Evolutionary conservation across 1,140 invertebrate genomes (phyloP).

Genomic region (Aphaenogaster floridana): DNA sequence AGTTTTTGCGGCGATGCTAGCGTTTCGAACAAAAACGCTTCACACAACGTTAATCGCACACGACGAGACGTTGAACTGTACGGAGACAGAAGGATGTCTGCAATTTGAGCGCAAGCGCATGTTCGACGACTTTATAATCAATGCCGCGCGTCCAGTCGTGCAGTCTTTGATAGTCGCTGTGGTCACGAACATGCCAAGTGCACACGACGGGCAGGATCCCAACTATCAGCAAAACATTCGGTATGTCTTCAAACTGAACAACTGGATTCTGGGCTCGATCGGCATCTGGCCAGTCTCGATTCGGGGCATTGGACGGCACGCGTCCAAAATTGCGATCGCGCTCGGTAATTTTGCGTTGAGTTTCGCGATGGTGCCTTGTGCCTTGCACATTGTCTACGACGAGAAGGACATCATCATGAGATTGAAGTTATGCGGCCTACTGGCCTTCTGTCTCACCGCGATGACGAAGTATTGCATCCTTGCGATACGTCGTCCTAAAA

Average conservation of each 20-base stretch:
- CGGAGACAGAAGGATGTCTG: background rate
- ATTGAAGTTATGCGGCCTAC: conserved; percentile 53
- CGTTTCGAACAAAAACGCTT: background rate
- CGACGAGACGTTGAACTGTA: no score
- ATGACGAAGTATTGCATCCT: conserved; percentile 64
- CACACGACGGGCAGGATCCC: background rate
- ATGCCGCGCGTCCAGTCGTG: background rate
- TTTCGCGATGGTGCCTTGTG: conserved; percentile 54
- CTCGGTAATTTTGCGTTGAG: conserved; percentile 41
- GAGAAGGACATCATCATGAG: conserved; percentile 36
- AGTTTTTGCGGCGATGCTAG: background rate
- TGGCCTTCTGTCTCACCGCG: conserved; percentile 40
- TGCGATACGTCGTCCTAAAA: conserved; percentile 1
- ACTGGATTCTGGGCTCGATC: conserved; percentile 54
- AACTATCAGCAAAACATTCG: conserved; percentile 37
- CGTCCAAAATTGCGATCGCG: conserved; percentile 29
- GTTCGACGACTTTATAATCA: conserved; percentile 41
- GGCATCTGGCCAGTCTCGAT: conserved; percentile 72
- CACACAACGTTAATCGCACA: background rate
- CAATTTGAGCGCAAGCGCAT: conserved; percentile 22
- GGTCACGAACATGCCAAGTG: conserved; percentile 7
- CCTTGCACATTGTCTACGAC: conserved; percentile 52
- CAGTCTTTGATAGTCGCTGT: conserved; percentile 26
- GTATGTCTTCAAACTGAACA: conserved; percentile 41
- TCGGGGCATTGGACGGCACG: background rate